Base-by-base conservation (phyloP, 2,113 vertebrate genomes). In the Perognathus longimembris region DNA sequence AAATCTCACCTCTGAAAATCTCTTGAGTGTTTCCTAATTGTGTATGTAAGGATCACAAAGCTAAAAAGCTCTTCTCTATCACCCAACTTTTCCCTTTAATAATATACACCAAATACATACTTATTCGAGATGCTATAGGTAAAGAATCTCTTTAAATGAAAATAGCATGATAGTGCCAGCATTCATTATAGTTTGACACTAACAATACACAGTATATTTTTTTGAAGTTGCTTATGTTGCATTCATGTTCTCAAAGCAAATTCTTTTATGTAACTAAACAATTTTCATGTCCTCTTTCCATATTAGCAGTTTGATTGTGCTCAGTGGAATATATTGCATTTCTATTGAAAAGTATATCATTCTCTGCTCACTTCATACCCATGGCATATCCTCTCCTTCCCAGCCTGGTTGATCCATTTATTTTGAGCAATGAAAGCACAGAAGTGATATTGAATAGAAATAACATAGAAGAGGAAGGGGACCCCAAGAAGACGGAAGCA, bases 221-320 rank as follows among this genome's bases (percentile, higher is more conserved):
- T 94, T 28, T 82, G 6, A 32, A 64, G 20, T 82, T 87, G 0
- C 34, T 36, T 85, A 57, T 34, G 92, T 94, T 92, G 50, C 26
- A 82, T 79, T 85, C 76, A 50, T 38, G 4, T 89, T 94, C 34
- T 36, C 36, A 21, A 85, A 95, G 66, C 57, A 79, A 84, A 84
- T 64, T 50, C 24, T 30, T 67, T 36, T 54, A 18, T 54, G 3
- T 67, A 59, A 63, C 22, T 81, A 83, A 77, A 28, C 36, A 38
- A 61, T 74, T 61, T 77, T 42, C 36, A 54, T 73, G 7, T 70
- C 7, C 15, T 57, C 0, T 89, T 93, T 96, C 64, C 22, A 70
- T 30, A 57, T 84, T 36, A 85, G 9, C 22, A 54, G 85, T 69
- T 61, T 63, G 32, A 5, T 40, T 70, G n/a, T 4, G 1, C 28